Conservation (phyloP, 1,140 invertebrate species). For the Campoletis sonorensis region DNA sequence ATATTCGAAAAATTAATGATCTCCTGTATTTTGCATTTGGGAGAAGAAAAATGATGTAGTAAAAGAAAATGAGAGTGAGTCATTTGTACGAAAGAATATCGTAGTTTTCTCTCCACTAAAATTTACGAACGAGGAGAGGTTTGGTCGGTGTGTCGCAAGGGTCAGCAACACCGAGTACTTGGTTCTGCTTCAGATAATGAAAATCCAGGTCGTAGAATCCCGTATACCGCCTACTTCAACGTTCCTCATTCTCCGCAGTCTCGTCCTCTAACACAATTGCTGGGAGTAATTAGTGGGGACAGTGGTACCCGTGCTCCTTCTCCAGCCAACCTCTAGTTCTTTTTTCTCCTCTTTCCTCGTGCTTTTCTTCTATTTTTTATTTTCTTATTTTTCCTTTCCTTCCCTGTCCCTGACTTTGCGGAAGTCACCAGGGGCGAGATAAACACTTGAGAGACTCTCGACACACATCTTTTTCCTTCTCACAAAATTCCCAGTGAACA, state of each 20-base stretch:
- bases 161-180: not conserved
- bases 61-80: no score
- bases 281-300: not conserved
- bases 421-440: not conserved
- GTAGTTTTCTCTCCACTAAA: no score
- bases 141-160: not conserved
- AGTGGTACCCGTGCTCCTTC: not conserved
- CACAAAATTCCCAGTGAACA: no score
- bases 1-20: no score
- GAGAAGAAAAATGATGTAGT: no score
- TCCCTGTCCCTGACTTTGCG: not conserved
- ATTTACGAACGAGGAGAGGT: no score
- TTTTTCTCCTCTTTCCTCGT: not conserved
- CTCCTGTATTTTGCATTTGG: no score
- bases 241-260: not conserved
- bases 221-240: not conserved
- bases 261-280: not conserved
- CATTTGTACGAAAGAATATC: no score
- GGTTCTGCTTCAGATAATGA: not conserved
- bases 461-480: not conserved
- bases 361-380: not conserved
- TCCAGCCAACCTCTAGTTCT: not conserved
- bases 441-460: not conserved
- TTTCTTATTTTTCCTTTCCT: not conserved
- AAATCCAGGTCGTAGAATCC: conserved; percentile 3